Evolutionary conservation across 2,797 vertebrate species (phyloP).

Genomic region (Lacerta agilis): DNA sequence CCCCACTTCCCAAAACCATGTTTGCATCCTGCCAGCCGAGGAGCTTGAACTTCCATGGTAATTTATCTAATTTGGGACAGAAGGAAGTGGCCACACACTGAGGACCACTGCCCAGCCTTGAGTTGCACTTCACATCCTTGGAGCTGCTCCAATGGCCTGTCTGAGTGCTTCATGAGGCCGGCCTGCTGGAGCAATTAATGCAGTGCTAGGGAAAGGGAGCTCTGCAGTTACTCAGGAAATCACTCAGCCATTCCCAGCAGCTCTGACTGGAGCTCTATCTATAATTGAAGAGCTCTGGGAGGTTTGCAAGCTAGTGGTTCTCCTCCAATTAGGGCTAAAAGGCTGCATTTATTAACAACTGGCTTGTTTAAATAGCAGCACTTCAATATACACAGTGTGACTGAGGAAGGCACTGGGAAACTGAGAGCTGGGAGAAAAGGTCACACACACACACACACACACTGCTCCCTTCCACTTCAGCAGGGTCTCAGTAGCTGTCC

Average conservation of each 20-base stretch:
- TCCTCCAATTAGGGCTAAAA: constrained; percentile 71
- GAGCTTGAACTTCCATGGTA: not conserved
- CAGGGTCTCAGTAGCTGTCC: not conserved
- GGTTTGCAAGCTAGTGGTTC: constrained; percentile 57
- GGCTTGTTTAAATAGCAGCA: constrained; percentile 66
- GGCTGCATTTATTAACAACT: constrained; percentile 71
- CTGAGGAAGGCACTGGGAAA: constrained; percentile 27
- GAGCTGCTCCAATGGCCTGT: not conserved
- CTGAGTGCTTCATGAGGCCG: not conserved
- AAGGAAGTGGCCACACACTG: not conserved
- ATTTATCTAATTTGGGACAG: not conserved
- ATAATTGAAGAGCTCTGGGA: constrained; percentile 70
- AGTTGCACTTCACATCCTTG: not conserved
- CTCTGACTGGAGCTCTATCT: constrained; percentile 58
- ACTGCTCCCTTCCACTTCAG: fast-evolving
- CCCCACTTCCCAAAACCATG: not conserved
- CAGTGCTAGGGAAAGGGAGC: constrained; percentile 13
- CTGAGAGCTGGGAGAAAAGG: not conserved
- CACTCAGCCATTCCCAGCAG: constrained; percentile 35
- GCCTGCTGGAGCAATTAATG: not conserved
- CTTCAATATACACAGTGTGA: constrained; percentile 11
- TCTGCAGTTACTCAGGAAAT: not conserved
- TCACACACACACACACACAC: fast-evolving
- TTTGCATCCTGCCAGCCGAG: not conserved
- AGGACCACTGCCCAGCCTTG: not conserved